These are phyloP conservation scores for Harlomillsia oculata DNA, from an alignment of 1,140 invertebrate species.

Conservation along the genomic window DNA sequence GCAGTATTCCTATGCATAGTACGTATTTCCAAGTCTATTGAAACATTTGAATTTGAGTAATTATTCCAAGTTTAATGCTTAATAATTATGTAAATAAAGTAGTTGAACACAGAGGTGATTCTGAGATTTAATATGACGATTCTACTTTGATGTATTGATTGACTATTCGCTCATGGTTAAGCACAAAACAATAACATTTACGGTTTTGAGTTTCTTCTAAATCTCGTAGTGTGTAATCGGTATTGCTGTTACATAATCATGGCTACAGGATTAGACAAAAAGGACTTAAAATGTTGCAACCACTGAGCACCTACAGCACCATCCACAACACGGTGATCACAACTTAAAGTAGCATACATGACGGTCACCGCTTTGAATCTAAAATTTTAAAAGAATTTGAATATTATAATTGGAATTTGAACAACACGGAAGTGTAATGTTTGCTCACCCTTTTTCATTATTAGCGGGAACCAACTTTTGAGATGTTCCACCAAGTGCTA, in stretches of 20 bases:
- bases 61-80: too few species aligned
- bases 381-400: slow-evolving; percentile 33
- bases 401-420: neutral
- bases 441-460: slow-evolving; percentile 41
- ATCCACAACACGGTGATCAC: slow-evolving; percentile 63
- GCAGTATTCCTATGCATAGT: too few species aligned
- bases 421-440: neutral
- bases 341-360: slow-evolving; percentile 57
- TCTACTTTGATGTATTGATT: too few species aligned
- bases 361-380: slow-evolving; percentile 47
- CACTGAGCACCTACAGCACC: slow-evolving; percentile 62
- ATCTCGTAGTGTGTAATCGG: too few species aligned
- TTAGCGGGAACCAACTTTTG: slow-evolving; percentile 46
- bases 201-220: too few species aligned
- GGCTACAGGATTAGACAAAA: slow-evolving; percentile 52
- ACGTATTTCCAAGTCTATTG: too few species aligned
- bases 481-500: slow-evolving; percentile 54
- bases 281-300: slow-evolving; percentile 53
- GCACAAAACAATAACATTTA: too few species aligned
- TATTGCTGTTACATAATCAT: slow-evolving; percentile 53
- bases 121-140: too few species aligned
- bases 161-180: too few species aligned
- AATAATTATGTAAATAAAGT: too few species aligned
- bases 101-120: too few species aligned
- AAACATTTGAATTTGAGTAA: too few species aligned